Conservation (phyloP, 2,888 invertebrate genomes). For the Mechanitis messenoides region DNA sequence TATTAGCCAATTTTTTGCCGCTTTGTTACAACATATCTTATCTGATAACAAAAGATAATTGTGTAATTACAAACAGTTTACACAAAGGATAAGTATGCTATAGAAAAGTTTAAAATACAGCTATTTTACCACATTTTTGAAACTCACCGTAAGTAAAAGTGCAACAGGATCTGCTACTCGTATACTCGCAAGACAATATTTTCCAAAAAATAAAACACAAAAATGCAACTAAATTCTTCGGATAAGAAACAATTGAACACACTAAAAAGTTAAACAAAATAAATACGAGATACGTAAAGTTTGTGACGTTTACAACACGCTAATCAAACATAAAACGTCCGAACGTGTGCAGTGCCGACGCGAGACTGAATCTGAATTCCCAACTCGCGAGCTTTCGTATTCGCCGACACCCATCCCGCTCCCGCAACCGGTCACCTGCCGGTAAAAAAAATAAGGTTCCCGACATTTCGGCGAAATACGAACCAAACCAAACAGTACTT, state of each 20-base stretch:
- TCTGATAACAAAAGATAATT: conserved; percentile 24
- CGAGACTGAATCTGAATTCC: conserved; percentile 54
- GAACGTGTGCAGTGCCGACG: conserved; percentile 55
- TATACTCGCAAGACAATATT: conserved; percentile 58
- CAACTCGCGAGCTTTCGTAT: conserved; percentile 56
- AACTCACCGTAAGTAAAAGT: conserved; percentile 67
- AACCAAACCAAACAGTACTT: conserved; percentile 54
- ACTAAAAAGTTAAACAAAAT: conserved; percentile 20
- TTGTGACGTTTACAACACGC: conserved; percentile 49
- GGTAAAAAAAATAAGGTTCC: conserved; percentile 62
- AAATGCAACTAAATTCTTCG: background rate
- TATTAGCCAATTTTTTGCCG: conserved; percentile 8
- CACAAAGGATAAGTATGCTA: conserved; percentile 12
- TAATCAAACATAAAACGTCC: conserved; percentile 45
- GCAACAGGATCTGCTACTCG: conserved; percentile 63
- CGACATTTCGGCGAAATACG: conserved; percentile 68
- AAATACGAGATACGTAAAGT: conserved; percentile 58
- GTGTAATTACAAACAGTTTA: background rate
- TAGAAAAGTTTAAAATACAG: conserved; percentile 17
- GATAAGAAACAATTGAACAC: no score
- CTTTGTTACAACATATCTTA: conserved; percentile 21
- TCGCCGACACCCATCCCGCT: conserved; percentile 54
- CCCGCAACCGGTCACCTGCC: conserved; percentile 64
- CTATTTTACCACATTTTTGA: conserved; percentile 18
- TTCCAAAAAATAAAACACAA: conserved; percentile 55